Base-by-base conservation (phyloP, 2,113 vertebrate genomes). In the Alligator mississippiensis region DNA sequence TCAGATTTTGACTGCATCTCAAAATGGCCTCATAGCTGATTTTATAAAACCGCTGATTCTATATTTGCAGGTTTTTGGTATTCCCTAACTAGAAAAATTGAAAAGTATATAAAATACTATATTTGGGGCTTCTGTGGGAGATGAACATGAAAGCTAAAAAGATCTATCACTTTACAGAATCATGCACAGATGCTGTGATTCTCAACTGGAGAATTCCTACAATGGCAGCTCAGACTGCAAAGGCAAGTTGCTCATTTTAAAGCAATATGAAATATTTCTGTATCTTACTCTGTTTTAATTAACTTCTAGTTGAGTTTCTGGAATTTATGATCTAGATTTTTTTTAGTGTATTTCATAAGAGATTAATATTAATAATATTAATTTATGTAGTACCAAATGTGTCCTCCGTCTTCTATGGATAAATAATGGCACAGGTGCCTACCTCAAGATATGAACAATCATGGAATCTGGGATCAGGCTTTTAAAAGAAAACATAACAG, bases 21-120 rank as follows among this genome's bases (percentile, higher is more conserved):
- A 78, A 58, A 90, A 90, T 64, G 80, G 87, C 54, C 57, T 92
- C 54, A 22, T 95, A 77, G 64, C 82, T 76, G 93, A 95, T 90
- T 38, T 38, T 38, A 38, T 38, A 81, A 95, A 77, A 89, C 72
- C 59, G 88, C 92, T 72, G 88, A 85, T 80, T 94, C 96, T 54
- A 74, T 93, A 74, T 94, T 90, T 80, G 86, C 87, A 54, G 80
- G 89, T 61, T 84, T 77, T 57, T 92, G 62, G n/a, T 92, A 62
- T 94, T 84, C 88, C 81, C 90, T 84, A 82, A 90, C 15, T 90
- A 80, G 79, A 70, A 55, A 62, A 70, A 34, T 83, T 16, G 59
- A 60, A n/a, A 62, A 76, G 34, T 22, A 63, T 57, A 55, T 74
- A 77, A 61, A 8, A 15, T 57, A 54, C 28, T 79, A 55, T n/a